A percentile compares a stretch with the other conserved stretches of the same genome.
phyloP scores from a whole-genome alignment of 2,888 invertebrate genomes.

The Neoitamus cyanurus region DNA sequence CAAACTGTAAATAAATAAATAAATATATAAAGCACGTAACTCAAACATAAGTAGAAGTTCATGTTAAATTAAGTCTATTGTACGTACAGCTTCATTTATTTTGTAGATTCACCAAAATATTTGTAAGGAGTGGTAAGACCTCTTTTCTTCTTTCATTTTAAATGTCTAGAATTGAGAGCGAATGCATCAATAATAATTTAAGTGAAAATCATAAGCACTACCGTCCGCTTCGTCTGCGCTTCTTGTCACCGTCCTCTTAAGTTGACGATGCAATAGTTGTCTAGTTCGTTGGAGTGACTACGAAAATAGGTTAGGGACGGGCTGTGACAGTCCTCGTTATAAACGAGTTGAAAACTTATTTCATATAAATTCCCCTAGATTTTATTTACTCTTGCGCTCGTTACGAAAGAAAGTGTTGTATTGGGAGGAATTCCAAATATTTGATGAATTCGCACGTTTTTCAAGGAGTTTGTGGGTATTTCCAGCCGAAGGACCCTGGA shows the following conservation, averaged over 20 bases:
- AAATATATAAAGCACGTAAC: too few species aligned
- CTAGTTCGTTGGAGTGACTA: background rate
- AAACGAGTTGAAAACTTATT: background rate
- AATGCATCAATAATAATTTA: background rate
- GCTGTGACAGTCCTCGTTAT: background rate
- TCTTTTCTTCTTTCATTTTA: background rate
- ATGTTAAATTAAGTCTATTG: too few species aligned
- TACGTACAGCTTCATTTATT: too few species aligned
- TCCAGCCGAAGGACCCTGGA: background rate
- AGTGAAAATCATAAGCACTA: background rate
- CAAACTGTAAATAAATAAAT: too few species aligned
- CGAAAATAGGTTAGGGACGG: background rate
- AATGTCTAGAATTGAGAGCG: background rate
- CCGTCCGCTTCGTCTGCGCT: background rate
- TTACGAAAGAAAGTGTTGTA: background rate
- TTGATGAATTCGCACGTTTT: constrained; percentile 7
- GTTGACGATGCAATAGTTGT: background rate
- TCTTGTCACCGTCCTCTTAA: background rate
- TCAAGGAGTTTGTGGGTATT: background rate
- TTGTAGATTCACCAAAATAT: background rate
- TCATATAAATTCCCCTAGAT: constrained; percentile 6
- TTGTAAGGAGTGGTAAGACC: background rate
- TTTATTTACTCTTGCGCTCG: background rate
- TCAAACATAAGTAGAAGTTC: too few species aligned
- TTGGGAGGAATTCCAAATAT: background rate